Evolutionary conservation across 2,113 vertebrate species (phyloP), one percentile per base, ranked within the genome.

Genomic region (Xiphophorus maculatus): DNA sequence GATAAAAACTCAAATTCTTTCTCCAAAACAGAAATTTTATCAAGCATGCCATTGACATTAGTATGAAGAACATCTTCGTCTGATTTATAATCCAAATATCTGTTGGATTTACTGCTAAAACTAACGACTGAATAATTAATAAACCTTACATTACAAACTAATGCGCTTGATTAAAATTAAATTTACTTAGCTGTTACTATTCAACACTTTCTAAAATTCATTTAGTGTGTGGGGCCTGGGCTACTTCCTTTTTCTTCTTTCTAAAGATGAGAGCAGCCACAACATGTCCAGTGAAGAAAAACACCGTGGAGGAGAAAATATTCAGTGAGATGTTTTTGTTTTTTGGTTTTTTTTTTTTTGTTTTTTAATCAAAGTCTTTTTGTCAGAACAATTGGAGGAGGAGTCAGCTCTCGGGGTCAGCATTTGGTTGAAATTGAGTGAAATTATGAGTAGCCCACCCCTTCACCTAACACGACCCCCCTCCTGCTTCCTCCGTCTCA

Each of bases 361-460:
- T 33, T 33, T 33, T 69, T 42, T 80, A 44, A 30, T 63, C n/a
- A 58, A 28, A 65, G 61, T 76, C 60, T 48, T 73, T 62, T 33
- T 73, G 63, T 80, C 17, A 62, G 54, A 87, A 88, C 90, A 91
- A 90, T 84, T 58, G 82, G 70, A 79, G 81, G 88, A 81, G 90
- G 88, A 85, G 81, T 79, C 73, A 69, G 51, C 69, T 84, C 78
- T 73, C 51, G 77, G 77, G 88, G 89, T 93, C 89, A 91, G 85
- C 90, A 79, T 93, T 91, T 93, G 90, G 87, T 90, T 86, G 86
- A 91, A 91, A 90, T 86, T 89, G 88, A 89, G 91, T 81, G 85
- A 92, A 92, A 93, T 93, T 77, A 93, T 88, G 82, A 91, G 89
- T 75, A 82, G 83, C 90, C 91, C 90, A 89, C 90, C 90, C 92